Conservation (phyloP, 2,888 invertebrate species). For the Polymixis flavicincta region DNA sequence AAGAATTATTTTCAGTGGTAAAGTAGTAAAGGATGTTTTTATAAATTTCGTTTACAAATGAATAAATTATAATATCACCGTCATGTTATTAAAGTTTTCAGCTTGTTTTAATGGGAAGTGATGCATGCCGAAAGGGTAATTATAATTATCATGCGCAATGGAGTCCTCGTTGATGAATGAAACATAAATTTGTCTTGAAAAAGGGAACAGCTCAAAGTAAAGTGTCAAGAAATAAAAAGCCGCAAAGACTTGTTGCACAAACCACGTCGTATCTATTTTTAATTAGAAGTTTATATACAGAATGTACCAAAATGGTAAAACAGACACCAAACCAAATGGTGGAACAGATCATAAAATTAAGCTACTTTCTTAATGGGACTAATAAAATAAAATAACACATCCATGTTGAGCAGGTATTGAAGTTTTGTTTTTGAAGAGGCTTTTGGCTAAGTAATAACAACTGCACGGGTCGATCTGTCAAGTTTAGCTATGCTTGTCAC, state of each 20-base stretch:
- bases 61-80: slow-evolving; percentile 12
- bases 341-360: neutral
- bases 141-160: neutral
- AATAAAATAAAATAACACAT: neutral
- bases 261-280: neutral
- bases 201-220: neutral
- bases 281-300: neutral
- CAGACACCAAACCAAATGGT: no score
- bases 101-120: neutral
- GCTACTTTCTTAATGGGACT: neutral
- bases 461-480: no score
- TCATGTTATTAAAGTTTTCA: neutral
- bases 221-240: neutral
- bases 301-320: neutral
- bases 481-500: no score
- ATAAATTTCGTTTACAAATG: slow-evolving; percentile 15
- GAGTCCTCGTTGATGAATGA: neutral
- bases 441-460: no score
- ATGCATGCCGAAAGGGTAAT: neutral
- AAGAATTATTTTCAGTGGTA: neutral
- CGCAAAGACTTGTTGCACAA: neutral
- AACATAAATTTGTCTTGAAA: neutral
- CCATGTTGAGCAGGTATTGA: neutral
- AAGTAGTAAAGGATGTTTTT: neutral
- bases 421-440: no score